phyloP scores from a whole-genome alignment of 2,797 vertebrate genomes.

The Meda fulgida region DNA sequence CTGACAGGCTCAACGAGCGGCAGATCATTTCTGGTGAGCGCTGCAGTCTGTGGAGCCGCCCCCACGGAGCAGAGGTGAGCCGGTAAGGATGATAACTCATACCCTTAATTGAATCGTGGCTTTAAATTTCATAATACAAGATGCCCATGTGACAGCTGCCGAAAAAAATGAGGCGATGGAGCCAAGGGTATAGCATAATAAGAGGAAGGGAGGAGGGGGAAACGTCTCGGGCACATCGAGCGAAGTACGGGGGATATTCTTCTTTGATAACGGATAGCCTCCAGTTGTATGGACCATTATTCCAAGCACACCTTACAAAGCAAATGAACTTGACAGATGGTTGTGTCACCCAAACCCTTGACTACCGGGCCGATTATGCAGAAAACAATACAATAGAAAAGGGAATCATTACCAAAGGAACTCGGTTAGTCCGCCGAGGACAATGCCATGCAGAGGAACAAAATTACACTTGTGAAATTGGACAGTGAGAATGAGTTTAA shows the following conservation, averaged over 20 bases:
- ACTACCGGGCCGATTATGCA: conserved; percentile 99
- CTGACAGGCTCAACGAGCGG: conserved; percentile 64
- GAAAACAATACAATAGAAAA: conserved; percentile 99
- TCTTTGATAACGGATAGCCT: conserved; percentile 93
- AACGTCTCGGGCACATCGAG: conserved; percentile 44
- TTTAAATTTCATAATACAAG: conserved; percentile 83
- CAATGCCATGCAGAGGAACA: conserved; percentile 89
- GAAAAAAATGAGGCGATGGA: conserved; percentile 72
- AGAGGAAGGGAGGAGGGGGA: conserved; percentile 51
- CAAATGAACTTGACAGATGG: conserved; percentile 99
- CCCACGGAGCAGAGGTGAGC: conserved; percentile 63
- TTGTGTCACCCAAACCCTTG: conserved; percentile 99
- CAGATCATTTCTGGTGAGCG: conserved; percentile 61
- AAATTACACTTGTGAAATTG: conserved; percentile 99
- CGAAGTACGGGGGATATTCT: conserved; percentile 72
- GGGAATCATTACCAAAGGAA: conserved; percentile 98
- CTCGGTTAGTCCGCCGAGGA: conserved; percentile 90
- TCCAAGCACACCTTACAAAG: conserved; percentile 92
- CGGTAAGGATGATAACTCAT: conserved; percentile 75
- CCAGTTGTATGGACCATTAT: conserved; percentile 92
- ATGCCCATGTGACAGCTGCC: conserved; percentile 77
- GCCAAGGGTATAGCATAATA: conserved; percentile 67
- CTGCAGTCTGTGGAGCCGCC: conserved; percentile 61
- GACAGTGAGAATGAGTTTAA: conserved; percentile 99
- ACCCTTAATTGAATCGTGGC: conserved; percentile 87